Percentiles rank a stretch among this genome's conserved stretches.
phyloP scores from a whole-genome alignment of 2,888 invertebrate species.

The Nomada ferruginata region DNA sequence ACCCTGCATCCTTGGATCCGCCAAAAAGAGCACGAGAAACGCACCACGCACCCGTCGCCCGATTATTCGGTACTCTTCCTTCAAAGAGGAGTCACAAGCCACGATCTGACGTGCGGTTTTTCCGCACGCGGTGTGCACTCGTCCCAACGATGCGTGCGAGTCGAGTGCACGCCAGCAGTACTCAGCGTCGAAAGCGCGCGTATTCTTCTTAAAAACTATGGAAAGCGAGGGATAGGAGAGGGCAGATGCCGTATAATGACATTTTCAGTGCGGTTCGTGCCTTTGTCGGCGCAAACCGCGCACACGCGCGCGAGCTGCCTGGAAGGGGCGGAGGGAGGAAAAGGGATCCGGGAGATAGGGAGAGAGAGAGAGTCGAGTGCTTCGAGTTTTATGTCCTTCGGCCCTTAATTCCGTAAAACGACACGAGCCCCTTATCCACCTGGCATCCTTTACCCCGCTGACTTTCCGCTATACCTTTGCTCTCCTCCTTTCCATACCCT shows the following conservation, averaged over 20 bases:
- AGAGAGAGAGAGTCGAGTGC: slow-evolving; percentile 56
- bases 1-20: not conserved
- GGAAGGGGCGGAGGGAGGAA: slow-evolving; percentile 28
- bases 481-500: slow-evolving; percentile 15
- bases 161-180: slow-evolving; percentile 22
- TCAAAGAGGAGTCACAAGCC: slow-evolving; percentile 28
- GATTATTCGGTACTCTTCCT: slow-evolving; percentile 50
- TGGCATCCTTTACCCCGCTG: slow-evolving; percentile 51
- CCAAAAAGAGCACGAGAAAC: not conserved
- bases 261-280: slow-evolving; percentile 65
- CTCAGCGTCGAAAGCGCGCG: slow-evolving; percentile 44
- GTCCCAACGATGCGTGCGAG: slow-evolving; percentile 15
- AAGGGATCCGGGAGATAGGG: slow-evolving; percentile 16
- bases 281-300: slow-evolving; percentile 48
- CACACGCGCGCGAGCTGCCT: slow-evolving; percentile 16
- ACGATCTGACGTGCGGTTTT: slow-evolving; percentile 16
- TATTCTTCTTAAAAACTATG: slow-evolving; percentile 40
- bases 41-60: slow-evolving; percentile 12
- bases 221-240: not conserved
- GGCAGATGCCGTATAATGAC: slow-evolving; percentile 64
- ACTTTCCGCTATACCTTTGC: slow-evolving; percentile 49
- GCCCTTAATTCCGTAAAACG: slow-evolving; percentile 74
- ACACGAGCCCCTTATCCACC: slow-evolving; percentile 44
- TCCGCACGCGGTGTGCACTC: not conserved
- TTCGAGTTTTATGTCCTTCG: slow-evolving; percentile 70